Percentiles rank a stretch among this genome's conserved stretches.
phyloP scores from a whole-genome alignment of 2,888 invertebrate species.

The Automeris io region DNA sequence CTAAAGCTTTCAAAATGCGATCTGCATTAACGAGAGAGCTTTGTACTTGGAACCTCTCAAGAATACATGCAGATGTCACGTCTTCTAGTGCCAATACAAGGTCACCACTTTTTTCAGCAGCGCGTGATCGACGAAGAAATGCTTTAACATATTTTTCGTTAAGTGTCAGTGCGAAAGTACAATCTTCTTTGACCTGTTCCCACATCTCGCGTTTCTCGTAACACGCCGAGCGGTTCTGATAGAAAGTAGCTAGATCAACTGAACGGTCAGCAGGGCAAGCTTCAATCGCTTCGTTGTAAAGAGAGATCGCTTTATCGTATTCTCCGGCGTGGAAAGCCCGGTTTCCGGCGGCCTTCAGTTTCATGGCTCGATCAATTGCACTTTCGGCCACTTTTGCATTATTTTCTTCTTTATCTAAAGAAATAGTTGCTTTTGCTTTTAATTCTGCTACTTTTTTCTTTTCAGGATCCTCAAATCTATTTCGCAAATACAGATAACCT shows the following conservation, averaged over 20 bases:
- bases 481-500: conserved; percentile 85
- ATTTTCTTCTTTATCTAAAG: conserved; percentile 77
- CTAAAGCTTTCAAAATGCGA: conserved; percentile 89
- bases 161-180: conserved; percentile 87
- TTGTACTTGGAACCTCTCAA: conserved; percentile 92
- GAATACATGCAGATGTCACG: conserved; percentile 93
- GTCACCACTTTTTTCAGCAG: conserved; percentile 87
- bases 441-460: conserved; percentile 71
- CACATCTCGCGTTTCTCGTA: conserved; percentile 94
- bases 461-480: conserved; percentile 72
- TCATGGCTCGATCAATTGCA: conserved; percentile 84
- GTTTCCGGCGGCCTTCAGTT: conserved; percentile 93
- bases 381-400: conserved; percentile 65
- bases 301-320: conserved; percentile 92
- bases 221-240: conserved; percentile 97
- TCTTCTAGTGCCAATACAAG: conserved; percentile 91
- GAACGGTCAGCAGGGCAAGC: conserved; percentile 85
- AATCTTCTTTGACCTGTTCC: conserved; percentile 90
- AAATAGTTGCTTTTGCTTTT: conserved; percentile 76
- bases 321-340: conserved; percentile 89
- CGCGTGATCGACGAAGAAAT: conserved; percentile 88
- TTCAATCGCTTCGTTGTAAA: conserved; percentile 96
- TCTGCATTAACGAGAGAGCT: conserved; percentile 90
- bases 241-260: conserved; percentile 90
- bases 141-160: conserved; percentile 94